These are phyloP conservation scores for Brachypalpus laphriformis DNA, from an alignment of 2,888 invertebrate species.

Conservation along the genomic window DNA sequence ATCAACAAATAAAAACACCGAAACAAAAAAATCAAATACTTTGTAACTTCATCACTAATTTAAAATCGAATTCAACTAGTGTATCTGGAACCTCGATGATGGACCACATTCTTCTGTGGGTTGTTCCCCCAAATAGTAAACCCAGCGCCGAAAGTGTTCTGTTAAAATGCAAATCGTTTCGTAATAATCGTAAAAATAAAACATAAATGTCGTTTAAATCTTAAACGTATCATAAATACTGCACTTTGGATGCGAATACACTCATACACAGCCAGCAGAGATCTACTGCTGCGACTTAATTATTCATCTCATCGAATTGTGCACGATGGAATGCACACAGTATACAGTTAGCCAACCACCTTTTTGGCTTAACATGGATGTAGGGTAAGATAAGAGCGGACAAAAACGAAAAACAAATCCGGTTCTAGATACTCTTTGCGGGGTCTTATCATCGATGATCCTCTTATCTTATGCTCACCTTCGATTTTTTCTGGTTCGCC, in stretches of 20 bases:
- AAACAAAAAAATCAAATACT: background rate
- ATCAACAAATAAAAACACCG: background rate
- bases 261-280: background rate
- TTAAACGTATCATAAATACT: slow-evolving; percentile 49
- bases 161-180: slow-evolving; percentile 54
- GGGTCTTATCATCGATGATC: slow-evolving; percentile 65
- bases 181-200: slow-evolving; percentile 58
- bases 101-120: slow-evolving; percentile 3
- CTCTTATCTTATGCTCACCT: slow-evolving; percentile 65
- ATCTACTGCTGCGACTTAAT: slow-evolving; percentile 22
- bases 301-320: slow-evolving; percentile 43
- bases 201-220: slow-evolving; percentile 59
- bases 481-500: background rate
- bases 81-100: background rate
- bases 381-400: slow-evolving; percentile 28
- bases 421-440: slow-evolving; percentile 31
- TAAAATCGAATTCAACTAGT: background rate
- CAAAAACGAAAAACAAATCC: slow-evolving; percentile 32
- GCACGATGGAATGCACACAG: background rate
- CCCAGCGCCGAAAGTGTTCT: slow-evolving; percentile 24
- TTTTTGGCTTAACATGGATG: slow-evolving; percentile 10
- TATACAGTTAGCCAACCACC: slow-evolving; percentile 31
- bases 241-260: slow-evolving; percentile 43
- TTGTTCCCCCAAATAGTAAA: background rate
- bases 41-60: slow-evolving; percentile 26